Evolutionary conservation across 2,888 invertebrate species (phyloP), one percentile per base, ranked within the genome.

Genomic region (Nomada fucata): DNA sequence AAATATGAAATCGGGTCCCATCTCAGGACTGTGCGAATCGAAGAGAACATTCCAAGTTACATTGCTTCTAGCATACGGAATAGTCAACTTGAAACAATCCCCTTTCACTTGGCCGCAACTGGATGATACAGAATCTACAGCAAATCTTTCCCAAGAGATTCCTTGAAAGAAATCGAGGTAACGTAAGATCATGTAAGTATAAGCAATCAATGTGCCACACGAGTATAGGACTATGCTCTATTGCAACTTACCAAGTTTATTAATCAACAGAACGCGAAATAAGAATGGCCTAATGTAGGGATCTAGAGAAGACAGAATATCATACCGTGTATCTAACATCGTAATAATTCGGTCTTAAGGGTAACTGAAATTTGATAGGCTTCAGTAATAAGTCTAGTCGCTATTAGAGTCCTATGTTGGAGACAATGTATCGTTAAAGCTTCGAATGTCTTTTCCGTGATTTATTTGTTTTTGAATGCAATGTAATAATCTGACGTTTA

Each of bases 1-100:
- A 92, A 97, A 97, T 89, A 96, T 95, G 91, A 97, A 97, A 92
- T 97, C 97, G 1, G 97, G 97, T 7, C 97, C 96, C 90, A 96
- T 95, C 92, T 96, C 95, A 9, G 96, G 96, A 65, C 94, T 94
- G 20, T 94, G 93, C 0, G 94, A 93, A 91, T 96, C 96, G 93
- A 97, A 97, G 79, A 96, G 94, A 18, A 97, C 94, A 90, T 96
- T 96, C 96, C 97, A 97, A 86, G 95, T 95, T 5, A 97, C 92
- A 79, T 94, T 94, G 84, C 95, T 95, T 2, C 96, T 96, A 80
- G 96, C 97, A 92, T 96, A 97, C 0, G 97, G 97, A 71, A 97
- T 94, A 23, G 95, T 94, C 67, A 97, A 90, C 59, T 95, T 94
- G 89, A 96, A 96, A 89, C 96, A 95, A 91, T 95, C 95, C 72